Evolutionary conservation across 2,113 vertebrate genomes (phyloP).

Genomic region (Tupaia chinensis): DNA sequence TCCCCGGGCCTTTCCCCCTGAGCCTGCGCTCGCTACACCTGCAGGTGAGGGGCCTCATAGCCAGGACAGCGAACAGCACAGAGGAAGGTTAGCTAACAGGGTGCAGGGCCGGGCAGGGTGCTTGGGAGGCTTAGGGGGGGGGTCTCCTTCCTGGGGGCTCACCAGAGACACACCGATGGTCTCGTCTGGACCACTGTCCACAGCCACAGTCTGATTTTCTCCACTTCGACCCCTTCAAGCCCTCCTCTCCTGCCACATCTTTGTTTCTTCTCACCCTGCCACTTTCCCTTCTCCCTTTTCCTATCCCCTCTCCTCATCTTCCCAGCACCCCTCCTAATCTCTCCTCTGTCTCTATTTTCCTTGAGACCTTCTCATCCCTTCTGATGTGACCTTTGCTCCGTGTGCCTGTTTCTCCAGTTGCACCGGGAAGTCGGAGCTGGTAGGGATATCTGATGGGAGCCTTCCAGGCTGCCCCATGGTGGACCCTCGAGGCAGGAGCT

Average conservation of each 20-base stretch:
- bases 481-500: no score
- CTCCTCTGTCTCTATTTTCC: neutral
- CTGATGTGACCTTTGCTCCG: neutral
- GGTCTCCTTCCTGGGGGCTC: neutral
- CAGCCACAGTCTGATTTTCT: neutral
- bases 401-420: neutral
- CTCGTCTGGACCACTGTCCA: neutral
- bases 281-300: neutral
- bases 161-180: no score
- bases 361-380: neutral
- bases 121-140: neutral
- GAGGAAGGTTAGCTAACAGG: neutral
- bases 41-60: conserved; percentile 85
- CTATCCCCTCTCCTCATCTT: no score
- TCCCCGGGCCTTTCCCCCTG: conserved; percentile 87
- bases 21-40: conserved; percentile 90
- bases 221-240: neutral
- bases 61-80: accelerated
- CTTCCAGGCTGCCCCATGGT: neutral
- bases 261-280: neutral
- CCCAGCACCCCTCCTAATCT: neutral
- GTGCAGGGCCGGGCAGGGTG: neutral
- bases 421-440: neutral
- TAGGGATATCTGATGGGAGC: neutral
- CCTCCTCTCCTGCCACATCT: neutral